Evolutionary conservation across 2,888 invertebrate species (phyloP).

Genomic region (Plebejus melissa): DNA sequence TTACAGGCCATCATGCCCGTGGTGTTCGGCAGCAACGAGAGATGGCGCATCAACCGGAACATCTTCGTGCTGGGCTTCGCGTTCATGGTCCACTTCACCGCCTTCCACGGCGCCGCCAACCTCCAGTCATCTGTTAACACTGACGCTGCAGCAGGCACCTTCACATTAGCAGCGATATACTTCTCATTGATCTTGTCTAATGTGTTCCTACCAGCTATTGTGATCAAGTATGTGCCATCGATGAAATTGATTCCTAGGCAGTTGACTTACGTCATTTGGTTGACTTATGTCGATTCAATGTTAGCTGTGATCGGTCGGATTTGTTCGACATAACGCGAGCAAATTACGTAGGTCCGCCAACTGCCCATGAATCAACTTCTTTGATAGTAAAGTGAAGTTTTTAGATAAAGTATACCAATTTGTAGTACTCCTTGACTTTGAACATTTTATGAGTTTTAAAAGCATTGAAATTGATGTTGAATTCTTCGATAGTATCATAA

Average conservation of each 20-base stretch:
- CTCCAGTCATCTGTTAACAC: constrained; percentile 92
- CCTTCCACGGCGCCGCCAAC: constrained; percentile 92
- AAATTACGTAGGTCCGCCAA: too few relatives aligned
- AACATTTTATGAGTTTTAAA: too few relatives aligned
- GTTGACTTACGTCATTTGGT: too few relatives aligned
- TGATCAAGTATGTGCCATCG: constrained; percentile 82
- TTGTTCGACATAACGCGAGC: too few relatives aligned
- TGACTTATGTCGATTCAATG: too few relatives aligned
- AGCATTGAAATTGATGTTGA: too few relatives aligned
- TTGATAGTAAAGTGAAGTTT: too few relatives aligned
- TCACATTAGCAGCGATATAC: constrained; percentile 91
- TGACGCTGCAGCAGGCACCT: constrained; percentile 89
- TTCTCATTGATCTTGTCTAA: constrained; percentile 93
- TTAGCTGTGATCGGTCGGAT: too few relatives aligned
- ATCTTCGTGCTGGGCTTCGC: constrained; percentile 90
- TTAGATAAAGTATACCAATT: too few relatives aligned
- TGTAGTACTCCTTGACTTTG: too few relatives aligned
- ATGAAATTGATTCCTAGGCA: background rate
- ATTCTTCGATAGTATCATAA: too few relatives aligned
- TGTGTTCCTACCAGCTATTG: constrained; percentile 90
- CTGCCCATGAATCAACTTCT: too few relatives aligned
- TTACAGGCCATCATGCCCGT: constrained; percentile 42
- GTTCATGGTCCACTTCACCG: constrained; percentile 95
- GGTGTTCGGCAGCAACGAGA: constrained; percentile 79
- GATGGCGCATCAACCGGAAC: constrained; percentile 90